Evolutionary conservation across 2,113 vertebrate species (phyloP).

Genomic region (Takifugu bimaculatus): DNA sequence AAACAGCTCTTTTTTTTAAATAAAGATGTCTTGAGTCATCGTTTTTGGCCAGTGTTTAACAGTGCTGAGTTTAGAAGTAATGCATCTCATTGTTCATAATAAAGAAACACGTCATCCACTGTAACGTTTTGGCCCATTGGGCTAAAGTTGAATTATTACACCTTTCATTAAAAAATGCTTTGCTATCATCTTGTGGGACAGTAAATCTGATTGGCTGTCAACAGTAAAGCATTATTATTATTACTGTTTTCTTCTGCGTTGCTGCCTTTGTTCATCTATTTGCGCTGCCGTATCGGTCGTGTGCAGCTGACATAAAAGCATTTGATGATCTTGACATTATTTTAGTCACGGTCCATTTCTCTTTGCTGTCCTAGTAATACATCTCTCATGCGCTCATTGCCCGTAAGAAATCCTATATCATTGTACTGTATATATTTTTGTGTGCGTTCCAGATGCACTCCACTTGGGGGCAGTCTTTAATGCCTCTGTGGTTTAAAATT

Average conservation of each 20-base stretch:
- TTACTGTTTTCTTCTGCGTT: not conserved
- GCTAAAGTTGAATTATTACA: not conserved
- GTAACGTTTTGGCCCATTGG: not conserved
- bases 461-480: constrained; percentile 48
- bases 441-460: constrained; percentile 21
- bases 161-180: too few species aligned
- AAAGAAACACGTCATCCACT: not conserved
- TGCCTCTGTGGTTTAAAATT: constrained; percentile 9
- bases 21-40: not conserved
- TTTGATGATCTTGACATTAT: constrained; percentile 37
- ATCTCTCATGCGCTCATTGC: not conserved
- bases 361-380: not conserved
- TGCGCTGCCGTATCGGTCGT: constrained; percentile 11
- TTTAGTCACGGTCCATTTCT: constrained; percentile 40
- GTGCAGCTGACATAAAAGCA: constrained; percentile 16
- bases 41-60: not conserved
- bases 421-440: constrained; percentile 2
- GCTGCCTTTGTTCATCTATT: not conserved
- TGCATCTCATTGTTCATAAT: not conserved
- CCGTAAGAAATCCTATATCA: not conserved
- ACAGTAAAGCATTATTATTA: not conserved
- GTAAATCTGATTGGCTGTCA: too few species aligned
- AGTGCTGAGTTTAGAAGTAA: too few species aligned
- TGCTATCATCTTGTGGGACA: too few species aligned
- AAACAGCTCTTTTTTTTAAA: not conserved